A percentile compares a stretch with the other conserved stretches of the same genome.
These are phyloP conservation scores for Proteles cristata DNA, from an alignment of 2,113 vertebrate species.

Conservation along the genomic window DNA sequence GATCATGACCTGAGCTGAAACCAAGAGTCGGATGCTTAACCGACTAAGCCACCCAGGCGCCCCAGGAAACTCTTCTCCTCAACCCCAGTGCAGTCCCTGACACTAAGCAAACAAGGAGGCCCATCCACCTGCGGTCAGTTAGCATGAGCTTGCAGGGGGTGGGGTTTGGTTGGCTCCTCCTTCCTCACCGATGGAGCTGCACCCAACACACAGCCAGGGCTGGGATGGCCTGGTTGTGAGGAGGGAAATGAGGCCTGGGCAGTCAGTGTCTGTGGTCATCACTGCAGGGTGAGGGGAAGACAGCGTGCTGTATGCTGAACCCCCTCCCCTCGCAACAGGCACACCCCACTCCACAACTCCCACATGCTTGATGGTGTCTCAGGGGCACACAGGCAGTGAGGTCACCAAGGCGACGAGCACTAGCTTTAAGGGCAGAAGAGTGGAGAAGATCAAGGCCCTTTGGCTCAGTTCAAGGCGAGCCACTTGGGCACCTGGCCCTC, in stretches of 20 bases:
- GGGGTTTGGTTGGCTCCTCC: neutral
- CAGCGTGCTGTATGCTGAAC: rapidly evolving
- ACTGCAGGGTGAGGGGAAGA: neutral
- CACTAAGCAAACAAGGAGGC: rapidly evolving
- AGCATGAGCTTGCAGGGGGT: neutral
- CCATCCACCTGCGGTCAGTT: rapidly evolving
- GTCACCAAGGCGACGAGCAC: neutral
- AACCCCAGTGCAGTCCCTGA: rapidly evolving
- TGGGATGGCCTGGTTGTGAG: neutral
- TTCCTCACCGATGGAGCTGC: neutral
- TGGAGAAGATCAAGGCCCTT: neutral
- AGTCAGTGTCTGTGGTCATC: neutral
- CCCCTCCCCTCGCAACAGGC: rapidly evolving
- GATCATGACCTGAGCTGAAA: too few relatives aligned
- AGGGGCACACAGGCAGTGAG: neutral
- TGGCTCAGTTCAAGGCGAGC: neutral
- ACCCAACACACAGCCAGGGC: too few relatives aligned
- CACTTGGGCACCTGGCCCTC: neutral
- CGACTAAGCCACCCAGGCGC: too few relatives aligned
- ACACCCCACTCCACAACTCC: neutral
- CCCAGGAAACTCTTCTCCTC: neutral
- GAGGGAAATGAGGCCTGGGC: neutral
- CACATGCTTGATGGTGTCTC: rapidly evolving
- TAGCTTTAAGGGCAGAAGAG: too few relatives aligned
- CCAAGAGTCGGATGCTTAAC: too few relatives aligned